A percentile compares a stretch with the other conserved stretches of the same genome.
These are phyloP conservation scores for Leiothrix lutea DNA, from an alignment of 2,113 vertebrate species.

Conservation along the genomic window DNA sequence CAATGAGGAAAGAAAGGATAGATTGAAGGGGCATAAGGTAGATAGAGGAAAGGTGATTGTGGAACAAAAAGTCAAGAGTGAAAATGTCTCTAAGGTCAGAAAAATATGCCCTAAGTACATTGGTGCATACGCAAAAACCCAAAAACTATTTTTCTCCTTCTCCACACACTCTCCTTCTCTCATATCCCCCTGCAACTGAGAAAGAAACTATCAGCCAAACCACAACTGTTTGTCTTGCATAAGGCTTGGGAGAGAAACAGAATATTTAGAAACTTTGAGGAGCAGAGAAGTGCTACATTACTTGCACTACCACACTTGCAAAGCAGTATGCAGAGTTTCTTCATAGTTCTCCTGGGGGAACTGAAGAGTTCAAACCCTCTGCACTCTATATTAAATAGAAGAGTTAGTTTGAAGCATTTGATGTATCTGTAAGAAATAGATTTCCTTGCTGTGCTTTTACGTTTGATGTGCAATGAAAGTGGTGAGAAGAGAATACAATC, in stretches of 20 bases:
- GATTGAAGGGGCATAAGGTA: neutral
- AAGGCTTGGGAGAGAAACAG: neutral
- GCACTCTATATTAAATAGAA: neutral
- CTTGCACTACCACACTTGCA: neutral
- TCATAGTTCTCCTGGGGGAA: neutral
- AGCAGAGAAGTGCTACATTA: neutral
- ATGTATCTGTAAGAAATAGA: neutral
- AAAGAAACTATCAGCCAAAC: neutral
- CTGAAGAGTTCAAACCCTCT: neutral
- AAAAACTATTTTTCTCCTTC: neutral
- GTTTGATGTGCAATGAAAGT: neutral
- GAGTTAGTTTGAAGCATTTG: neutral
- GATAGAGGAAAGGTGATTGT: neutral
- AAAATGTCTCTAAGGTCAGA: neutral
- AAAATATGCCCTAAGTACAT: neutral
- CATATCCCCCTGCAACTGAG: neutral
- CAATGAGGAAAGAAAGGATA: neutral
- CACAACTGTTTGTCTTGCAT: neutral
- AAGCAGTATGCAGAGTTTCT: neutral
- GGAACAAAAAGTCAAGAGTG: neutral
- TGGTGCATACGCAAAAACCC: neutral
- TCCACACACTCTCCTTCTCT: rapidly evolving
- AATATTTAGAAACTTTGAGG: neutral
- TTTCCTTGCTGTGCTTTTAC: neutral
- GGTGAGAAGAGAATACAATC: neutral